These are phyloP conservation scores for Ochropleura plecta DNA, from an alignment of 2,888 invertebrate species.

Conservation along the genomic window DNA sequence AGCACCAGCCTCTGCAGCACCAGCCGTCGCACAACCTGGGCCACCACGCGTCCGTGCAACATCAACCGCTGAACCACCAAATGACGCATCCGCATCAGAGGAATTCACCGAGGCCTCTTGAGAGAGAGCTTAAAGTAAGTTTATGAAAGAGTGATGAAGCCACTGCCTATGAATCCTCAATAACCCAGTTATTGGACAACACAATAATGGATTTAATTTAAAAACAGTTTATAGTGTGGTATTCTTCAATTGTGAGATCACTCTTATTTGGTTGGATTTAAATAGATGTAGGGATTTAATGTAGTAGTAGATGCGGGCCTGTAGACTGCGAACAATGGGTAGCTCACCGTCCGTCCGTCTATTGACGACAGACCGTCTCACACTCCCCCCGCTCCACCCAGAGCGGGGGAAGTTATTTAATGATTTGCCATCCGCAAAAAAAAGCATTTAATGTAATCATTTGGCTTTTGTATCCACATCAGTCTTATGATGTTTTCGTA, in stretches of 20 bases:
- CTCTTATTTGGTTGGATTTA: neutral
- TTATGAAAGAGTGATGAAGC: too few species aligned
- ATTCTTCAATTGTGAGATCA: neutral
- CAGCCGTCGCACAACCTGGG: conserved; percentile 72
- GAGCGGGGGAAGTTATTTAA: too few species aligned
- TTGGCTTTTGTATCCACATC: neutral
- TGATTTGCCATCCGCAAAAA: too few species aligned
- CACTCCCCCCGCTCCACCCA: too few species aligned
- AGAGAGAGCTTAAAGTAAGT: conserved; percentile 84
- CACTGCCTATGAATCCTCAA: too few species aligned
- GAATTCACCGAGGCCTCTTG: conserved; percentile 84
- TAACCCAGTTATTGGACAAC: too few species aligned
- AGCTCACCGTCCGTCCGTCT: too few species aligned
- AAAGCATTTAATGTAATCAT: neutral
- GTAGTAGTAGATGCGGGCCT: too few species aligned
- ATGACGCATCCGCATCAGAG: conserved; percentile 81
- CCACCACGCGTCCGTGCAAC: conserved; percentile 76
- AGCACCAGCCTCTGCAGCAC: conserved; percentile 61
- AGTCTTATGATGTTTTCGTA: neutral
- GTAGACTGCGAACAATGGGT: too few species aligned
- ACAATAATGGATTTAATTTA: too few species aligned
- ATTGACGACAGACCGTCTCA: too few species aligned
- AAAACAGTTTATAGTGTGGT: neutral
- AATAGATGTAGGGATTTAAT: too few species aligned
- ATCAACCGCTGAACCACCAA: conserved; percentile 74